Evolutionary conservation across 2,113 vertebrate species (phyloP).

Genomic region (Benitochromis conjunctus): DNA sequence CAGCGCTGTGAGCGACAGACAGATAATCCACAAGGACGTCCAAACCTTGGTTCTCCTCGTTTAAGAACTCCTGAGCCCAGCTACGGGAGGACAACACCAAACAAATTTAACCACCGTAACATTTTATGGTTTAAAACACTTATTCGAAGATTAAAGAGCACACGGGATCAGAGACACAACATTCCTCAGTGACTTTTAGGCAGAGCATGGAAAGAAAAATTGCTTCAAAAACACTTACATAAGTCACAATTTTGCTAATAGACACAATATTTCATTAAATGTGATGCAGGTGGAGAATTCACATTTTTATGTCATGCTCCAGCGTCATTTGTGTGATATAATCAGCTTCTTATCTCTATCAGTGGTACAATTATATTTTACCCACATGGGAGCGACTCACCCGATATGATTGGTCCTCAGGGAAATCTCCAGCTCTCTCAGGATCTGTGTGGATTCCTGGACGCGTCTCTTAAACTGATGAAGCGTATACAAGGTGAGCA

Average conservation of each 20-base stretch:
- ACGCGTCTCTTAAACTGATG: constrained; percentile 78
- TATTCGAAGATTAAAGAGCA: no score
- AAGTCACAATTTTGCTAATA: background rate
- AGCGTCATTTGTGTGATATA: background rate
- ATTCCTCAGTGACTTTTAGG: background rate
- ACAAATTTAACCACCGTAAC: background rate
- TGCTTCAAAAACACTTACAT: accelerated
- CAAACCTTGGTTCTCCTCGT: constrained; percentile 87
- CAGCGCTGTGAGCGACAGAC: constrained; percentile 82
- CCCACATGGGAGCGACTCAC: constrained; percentile 63
- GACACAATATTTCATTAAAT: background rate
- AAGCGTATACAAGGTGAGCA: background rate
- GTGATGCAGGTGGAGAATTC: background rate
- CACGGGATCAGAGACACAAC: no score
- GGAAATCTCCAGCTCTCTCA: constrained; percentile 94
- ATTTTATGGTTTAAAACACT: no score
- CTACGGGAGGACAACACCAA: constrained; percentile 34
- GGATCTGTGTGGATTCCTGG: constrained; percentile 88
- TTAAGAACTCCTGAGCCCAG: constrained; percentile 89
- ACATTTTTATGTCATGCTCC: accelerated
- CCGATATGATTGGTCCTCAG: constrained; percentile 94
- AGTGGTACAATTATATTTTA: background rate
- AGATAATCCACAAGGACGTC: constrained; percentile 92
- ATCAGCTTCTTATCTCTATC: background rate
- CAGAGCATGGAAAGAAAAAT: accelerated